phyloP scores from a whole-genome alignment of 1,140 invertebrate species.

The Caligus rogercresseyi region DNA sequence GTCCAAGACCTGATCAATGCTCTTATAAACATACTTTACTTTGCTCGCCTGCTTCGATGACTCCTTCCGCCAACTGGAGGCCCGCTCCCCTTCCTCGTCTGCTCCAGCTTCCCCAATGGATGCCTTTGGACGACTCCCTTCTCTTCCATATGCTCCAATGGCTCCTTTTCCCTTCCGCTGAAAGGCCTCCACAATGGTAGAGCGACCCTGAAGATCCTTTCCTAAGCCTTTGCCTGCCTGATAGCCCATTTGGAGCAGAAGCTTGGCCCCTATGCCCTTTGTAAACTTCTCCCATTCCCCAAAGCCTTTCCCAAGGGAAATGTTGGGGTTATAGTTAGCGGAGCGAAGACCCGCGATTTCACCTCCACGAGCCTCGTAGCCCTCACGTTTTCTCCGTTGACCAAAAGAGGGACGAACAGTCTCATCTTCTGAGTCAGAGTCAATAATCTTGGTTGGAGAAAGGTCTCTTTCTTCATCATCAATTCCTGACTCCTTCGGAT shows the following conservation, averaged over 20 bases:
- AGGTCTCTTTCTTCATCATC: neutral
- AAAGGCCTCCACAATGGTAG: conserved; percentile 77
- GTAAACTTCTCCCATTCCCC: conserved; percentile 85
- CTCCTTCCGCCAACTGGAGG: conserved; percentile 41
- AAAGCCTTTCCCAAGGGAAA: conserved; percentile 42
- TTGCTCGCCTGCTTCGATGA: conserved; percentile 36
- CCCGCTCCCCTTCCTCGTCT: conserved; percentile 40
- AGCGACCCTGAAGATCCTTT: conserved; percentile 84
- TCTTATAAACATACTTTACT: conserved; percentile 62
- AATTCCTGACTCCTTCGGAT: neutral
- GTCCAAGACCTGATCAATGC: conserved; percentile 79
- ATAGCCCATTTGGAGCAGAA: conserved; percentile 89
- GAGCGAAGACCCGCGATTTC: conserved; percentile 45
- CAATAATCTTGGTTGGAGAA: neutral
- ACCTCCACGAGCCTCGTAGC: neutral
- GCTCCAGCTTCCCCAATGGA: conserved; percentile 40
- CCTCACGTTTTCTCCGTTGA: neutral
- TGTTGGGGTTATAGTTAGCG: conserved; percentile 30
- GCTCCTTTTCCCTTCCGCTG: conserved; percentile 79
- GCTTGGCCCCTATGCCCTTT: conserved; percentile 84
- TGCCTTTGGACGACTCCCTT: conserved; percentile 33
- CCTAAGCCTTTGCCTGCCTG: conserved; percentile 90
- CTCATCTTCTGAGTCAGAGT: neutral
- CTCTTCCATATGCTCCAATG: conserved; percentile 63
- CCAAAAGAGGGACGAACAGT: neutral